phyloP scores from a whole-genome alignment of 1,140 invertebrate genomes.

The Diplogasteroides magnus region DNA sequence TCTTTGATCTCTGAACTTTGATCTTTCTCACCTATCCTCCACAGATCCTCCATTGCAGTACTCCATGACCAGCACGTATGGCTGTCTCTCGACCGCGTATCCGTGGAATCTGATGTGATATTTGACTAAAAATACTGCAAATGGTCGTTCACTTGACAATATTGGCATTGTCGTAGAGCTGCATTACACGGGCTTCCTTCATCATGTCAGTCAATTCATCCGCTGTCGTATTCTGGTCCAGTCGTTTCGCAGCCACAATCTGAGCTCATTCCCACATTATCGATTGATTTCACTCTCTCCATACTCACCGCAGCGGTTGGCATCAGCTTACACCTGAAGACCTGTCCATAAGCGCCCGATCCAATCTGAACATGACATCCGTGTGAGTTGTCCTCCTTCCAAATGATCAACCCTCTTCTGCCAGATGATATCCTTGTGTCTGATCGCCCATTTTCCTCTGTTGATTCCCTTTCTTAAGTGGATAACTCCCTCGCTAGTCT shows the following conservation, averaged over 20 bases:
- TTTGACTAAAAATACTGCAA: too few relatives aligned
- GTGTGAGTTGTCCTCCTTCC: not conserved
- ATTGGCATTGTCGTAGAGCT: conserved; percentile 43
- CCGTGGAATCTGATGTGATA: conserved; percentile 40
- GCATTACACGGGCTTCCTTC: conserved; percentile 47
- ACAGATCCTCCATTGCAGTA: conserved; percentile 43
- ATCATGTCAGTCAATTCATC: conserved; percentile 43
- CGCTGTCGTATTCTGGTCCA: conserved; percentile 37
- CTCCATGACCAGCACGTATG: conserved; percentile 46
- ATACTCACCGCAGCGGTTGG: not conserved
- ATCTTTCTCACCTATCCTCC: conserved; percentile 35
- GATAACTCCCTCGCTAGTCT: conserved; percentile 6
- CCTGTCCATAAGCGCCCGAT: conserved; percentile 44
- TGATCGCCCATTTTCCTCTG: conserved; percentile 34
- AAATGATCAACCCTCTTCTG: conserved; percentile 31
- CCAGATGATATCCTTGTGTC: conserved; percentile 37
- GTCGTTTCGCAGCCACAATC: not conserved
- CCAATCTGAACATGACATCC: conserved; percentile 35
- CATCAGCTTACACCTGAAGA: conserved; percentile 30
- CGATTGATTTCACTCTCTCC: not conserved
- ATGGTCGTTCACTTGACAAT: conserved; percentile 44
- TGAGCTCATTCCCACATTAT: not conserved
- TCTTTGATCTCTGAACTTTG: too few relatives aligned
- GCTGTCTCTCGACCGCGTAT: conserved; percentile 39
- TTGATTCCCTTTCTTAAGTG: conserved; percentile 29